Evolutionary conservation across 2,797 vertebrate genomes (phyloP), one percentile per base, ranked within the genome.

Genomic region (Vespertilio murinus): DNA sequence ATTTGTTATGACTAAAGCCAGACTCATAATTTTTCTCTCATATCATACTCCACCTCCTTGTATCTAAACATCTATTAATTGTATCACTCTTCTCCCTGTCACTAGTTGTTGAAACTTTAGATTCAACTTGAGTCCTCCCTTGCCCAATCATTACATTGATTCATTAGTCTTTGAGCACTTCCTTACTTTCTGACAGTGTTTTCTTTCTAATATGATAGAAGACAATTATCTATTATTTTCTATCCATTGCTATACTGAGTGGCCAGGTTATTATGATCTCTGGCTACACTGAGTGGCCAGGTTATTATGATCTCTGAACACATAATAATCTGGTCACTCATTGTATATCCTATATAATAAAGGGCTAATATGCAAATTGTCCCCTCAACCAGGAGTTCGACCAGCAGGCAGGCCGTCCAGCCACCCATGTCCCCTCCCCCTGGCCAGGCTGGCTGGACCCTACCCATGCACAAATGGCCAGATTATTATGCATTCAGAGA

Each of bases 181-280:
- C n/a, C n/a, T 94, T 84, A 38, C 45, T 88, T 95, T 61, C 45
- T 74, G 49, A 79, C 40, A 64, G 23, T 33, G 11, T 3, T 56
- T 80, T 42, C 59, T 80, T 38, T 14, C 23, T 61, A 59, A 38
- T 80, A 95, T 74, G 12, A 89, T 0, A 6, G 17, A 1, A 91
- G 64, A 5, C 38, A 79, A 4, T 71, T 83, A 88, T 73, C 69
- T 96, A 18, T 38, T 96, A n/a, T 64, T 78, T 94, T 78, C n/a
- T 85, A 54, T 28, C 47, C n/a, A 38, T 14, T n/a, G 22, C 78
- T 75, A 52, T 7, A 52, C 49, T 20, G 49, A 52, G 49, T 52
- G 7, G 7, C 49, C 49, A 52, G 18, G 6, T 52, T 52, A 20
- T 52, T 52, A 49, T 49, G 45, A 47, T 47, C 13, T 47, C 42